Evolutionary conservation across 2,888 invertebrate genomes (phyloP), one percentile per base, ranked within the genome.

Genomic region (Disparrhopalites patrizii): DNA sequence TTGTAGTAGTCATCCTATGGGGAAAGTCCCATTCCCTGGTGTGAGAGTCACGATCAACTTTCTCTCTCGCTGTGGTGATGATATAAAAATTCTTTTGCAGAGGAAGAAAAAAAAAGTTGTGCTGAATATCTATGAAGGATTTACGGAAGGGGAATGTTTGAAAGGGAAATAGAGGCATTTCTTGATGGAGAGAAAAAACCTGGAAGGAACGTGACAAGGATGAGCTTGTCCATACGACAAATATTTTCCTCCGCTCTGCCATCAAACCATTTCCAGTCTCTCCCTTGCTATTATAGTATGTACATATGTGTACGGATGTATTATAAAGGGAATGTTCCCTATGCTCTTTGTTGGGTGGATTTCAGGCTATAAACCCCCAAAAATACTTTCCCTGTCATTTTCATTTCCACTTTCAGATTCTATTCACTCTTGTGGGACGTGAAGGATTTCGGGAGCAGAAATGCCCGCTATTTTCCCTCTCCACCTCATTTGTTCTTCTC

Each of bases 121-220:
- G n/a, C n/a, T n/a, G n/a, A n/a, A n/a, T n/a, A n/a, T n/a, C n/a
- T n/a, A n/a, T n/a, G n/a, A n/a, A n/a, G n/a, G n/a, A n/a, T n/a
- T n/a, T n/a, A n/a, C n/a, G n/a, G n/a, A n/a, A n/a, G n/a, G n/a
- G n/a, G n/a, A n/a, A n/a, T n/a, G n/a, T n/a, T n/a, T n/a, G n/a
- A n/a, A n/a, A n/a, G n/a, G n/a, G n/a, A n/a, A n/a, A n/a, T n/a
- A n/a, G n/a, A n/a, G n/a, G n/a, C n/a, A n/a, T n/a, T n/a, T n/a
- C n/a, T n/a, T n/a, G n/a, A n/a, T n/a, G n/a, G n/a, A n/a, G n/a
- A n/a, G n/a, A n/a, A n/a, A n/a, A n/a, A n/a, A n/a, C n/a, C n/a
- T n/a, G n/a, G 28, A 31, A 27, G 7, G 47, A 18, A 60, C 58
- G 58, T 60, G 58, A 60, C 58, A 60, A 20, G 58, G 20, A 60